These are phyloP conservation scores for Ornithoptera priamus DNA, from an alignment of 2,888 invertebrate genomes.

Conservation along the genomic window DNA sequence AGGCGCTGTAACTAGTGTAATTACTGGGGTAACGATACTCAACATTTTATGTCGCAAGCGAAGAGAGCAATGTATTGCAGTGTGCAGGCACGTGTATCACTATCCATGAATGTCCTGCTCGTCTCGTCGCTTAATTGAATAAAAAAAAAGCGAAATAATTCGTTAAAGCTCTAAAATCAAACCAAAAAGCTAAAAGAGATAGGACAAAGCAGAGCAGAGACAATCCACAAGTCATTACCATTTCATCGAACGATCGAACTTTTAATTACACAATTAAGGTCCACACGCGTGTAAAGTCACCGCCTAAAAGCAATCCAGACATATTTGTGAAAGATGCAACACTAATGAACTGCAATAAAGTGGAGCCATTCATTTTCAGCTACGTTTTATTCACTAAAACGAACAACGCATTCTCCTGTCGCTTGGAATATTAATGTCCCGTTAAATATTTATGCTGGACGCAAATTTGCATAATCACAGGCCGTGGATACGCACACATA, in stretches of 20 bases:
- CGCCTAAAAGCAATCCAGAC: constrained; percentile 21
- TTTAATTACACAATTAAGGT: constrained; percentile 27
- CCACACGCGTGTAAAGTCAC: constrained; percentile 19
- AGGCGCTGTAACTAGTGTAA: too few relatives aligned
- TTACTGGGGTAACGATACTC: too few relatives aligned
- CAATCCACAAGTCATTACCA: constrained; percentile 19
- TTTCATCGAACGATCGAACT: constrained; percentile 25
- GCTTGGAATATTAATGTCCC: constrained; percentile 76
- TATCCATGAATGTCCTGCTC: too few relatives aligned
- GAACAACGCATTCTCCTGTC: constrained; percentile 74
- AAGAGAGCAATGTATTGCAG: too few relatives aligned
- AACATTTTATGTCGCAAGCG: too few relatives aligned
- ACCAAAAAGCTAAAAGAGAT: neutral
- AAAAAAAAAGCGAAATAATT: neutral
- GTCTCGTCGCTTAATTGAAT: too few relatives aligned
- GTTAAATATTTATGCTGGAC: constrained; percentile 78
- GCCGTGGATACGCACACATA: constrained; percentile 57
- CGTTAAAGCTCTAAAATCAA: constrained; percentile 1
- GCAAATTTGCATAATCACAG: constrained; percentile 79
- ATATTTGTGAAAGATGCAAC: constrained; percentile 33
- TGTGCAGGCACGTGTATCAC: too few relatives aligned
- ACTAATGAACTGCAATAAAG: constrained; percentile 40
- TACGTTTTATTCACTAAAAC: constrained; percentile 57
- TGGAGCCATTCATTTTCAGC: constrained; percentile 43
- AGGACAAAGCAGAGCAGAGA: neutral